These are phyloP conservation scores for Ericerus pela DNA, from an alignment of 1,140 invertebrate genomes.

Conservation along the genomic window DNA sequence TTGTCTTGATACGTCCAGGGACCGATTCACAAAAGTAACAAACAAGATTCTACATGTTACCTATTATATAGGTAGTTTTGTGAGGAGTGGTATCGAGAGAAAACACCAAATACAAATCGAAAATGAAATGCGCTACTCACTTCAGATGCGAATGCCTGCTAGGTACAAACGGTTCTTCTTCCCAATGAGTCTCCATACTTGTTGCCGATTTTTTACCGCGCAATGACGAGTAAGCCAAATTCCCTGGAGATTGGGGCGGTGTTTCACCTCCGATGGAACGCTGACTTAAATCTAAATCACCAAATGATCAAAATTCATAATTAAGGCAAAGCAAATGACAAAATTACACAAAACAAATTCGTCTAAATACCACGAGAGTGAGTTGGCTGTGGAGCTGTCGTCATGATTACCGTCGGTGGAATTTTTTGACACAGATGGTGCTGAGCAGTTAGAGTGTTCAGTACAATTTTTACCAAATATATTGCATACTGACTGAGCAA, in stretches of 20 bases:
- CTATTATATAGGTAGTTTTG: no score
- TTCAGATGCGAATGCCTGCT: conserved; percentile 21
- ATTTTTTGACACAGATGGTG: conserved; percentile 71
- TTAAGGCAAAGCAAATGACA: not conserved
- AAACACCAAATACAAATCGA: no score
- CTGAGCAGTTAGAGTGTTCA: conserved; percentile 83
- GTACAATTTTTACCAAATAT: conserved; percentile 72
- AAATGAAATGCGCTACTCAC: no score
- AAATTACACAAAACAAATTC: conserved; percentile 9
- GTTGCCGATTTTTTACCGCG: conserved; percentile 18
- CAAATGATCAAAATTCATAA: not conserved
- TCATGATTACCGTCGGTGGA: conserved; percentile 57
- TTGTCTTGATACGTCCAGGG: no score
- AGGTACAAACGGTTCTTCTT: conserved; percentile 33
- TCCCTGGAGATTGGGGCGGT: not conserved
- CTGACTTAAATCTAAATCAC: conserved; percentile 49
- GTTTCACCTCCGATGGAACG: conserved; percentile 48
- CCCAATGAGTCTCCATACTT: conserved; percentile 55
- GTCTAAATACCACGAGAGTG: conserved; percentile 48
- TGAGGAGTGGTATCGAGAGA: no score
- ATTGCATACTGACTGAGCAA: conserved; percentile 63
- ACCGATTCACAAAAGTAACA: no score
- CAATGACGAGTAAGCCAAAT: not conserved
- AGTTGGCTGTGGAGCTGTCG: conserved; percentile 37
- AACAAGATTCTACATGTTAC: no score